Evolutionary conservation across 2,888 invertebrate species (phyloP), one percentile per base, ranked within the genome.

Genomic region (Acronicta alni): DNA sequence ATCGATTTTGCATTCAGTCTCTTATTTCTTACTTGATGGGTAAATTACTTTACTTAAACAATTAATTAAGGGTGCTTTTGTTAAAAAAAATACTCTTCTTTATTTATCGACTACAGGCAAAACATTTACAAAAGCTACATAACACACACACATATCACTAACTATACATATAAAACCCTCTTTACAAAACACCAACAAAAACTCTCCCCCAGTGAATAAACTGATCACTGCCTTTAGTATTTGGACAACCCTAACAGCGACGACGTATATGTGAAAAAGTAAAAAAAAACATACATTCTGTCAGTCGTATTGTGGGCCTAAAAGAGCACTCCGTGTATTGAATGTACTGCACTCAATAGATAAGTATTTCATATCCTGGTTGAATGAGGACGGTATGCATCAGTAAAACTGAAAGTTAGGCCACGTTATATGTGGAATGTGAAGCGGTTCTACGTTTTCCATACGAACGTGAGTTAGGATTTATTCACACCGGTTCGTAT

Each of bases 271-370:
- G 10, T 15, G 12, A 48, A 16, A 49, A 26, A 39, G 16, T 14
- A 44, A 14, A 48, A 17, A 49, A 70, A 67, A 53, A 58, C n/a
- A 39, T 72, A 60, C 58, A 44, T 70, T 53, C 58, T 54, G 35
- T 2, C 26, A 26, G 51, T 55, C 26, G 48, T 46, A 72, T 72
- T 72, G 69, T 70, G 17, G 18, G 47, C 30, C 65, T 53, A 78
- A 81, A 78, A 74, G 69, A 75, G 62, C 71, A 77, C 67, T 68
- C 68, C 35, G 44, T 48, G 67, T 68, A 77, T 81, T 78, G 84
- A 75, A 80, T 72, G 71, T 72, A 45, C 79, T 85, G 86, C 79
- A 78, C 75, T 81, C 80, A 75, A 73, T 78, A 78, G 87, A 86
- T 86, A 87, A 84, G 83, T 85, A 81, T 81, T 81, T 79, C 80